Base-by-base conservation (phyloP, 2,797 vertebrate genomes). In the Tarsius wallacei region DNA sequence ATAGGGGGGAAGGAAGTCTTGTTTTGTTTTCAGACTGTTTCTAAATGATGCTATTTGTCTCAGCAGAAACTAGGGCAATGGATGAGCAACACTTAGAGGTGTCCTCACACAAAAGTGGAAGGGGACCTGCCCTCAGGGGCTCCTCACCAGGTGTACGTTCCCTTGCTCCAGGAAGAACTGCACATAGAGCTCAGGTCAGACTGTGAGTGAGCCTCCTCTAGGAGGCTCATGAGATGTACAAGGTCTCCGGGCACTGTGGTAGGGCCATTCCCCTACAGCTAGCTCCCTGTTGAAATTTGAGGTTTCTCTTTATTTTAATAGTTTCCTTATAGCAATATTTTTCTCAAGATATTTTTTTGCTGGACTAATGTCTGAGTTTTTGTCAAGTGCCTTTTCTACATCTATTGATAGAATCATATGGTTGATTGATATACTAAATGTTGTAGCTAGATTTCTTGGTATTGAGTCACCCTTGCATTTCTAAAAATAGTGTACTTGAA, bases 181-280 rank as follows among this genome's bases (percentile, higher is more conserved):
- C 8, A 19, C 9, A 53, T 14, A 36, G 51, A 7, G 31, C 53
- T 53, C 42, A 14, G 42, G 51, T 49, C 4, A 16, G 59, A 61
- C 31, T 1, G 24, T 5, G 5, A 28, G 3, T 53, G 22, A 36
- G 63, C 53, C 26, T 9, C 59, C 61, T 57, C 19, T 4, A 31
- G 47, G 47, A 5, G 31, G 17, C 9, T 47, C 55, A 3, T 5
- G 13, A 22, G 63, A 42, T 42, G 42, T 42, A 0, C 13, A 61
- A 16, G 31, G 26, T 4, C n/a, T 57, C 2, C 10, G 13, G 10
- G 9, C 3, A 1, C n/a, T 12, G 26, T 33, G 1, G 8, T 3
- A 14, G 57, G n/a, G 14, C 22, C 1, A 17, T 8, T 51, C 11
- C n/a, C 51, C 68, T 24, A 24, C 31, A 5, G 19, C 1, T 4